A percentile compares a stretch with the other conserved stretches of the same genome.
These are phyloP conservation scores for Cephus runcator DNA, from an alignment of 2,888 invertebrate genomes.

Conservation along the genomic window DNA sequence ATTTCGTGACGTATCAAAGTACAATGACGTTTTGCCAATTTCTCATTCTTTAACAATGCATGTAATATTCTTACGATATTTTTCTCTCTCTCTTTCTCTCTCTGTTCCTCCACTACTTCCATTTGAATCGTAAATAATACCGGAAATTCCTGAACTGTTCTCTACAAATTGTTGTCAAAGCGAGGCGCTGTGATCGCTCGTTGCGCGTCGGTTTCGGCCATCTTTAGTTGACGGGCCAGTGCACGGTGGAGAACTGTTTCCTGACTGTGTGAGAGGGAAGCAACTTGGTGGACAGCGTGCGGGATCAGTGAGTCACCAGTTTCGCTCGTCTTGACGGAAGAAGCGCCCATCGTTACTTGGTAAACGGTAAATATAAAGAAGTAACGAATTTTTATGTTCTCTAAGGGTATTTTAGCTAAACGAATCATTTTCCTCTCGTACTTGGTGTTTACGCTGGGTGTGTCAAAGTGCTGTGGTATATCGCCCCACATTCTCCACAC, in stretches of 20 bases:
- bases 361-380: neutral
- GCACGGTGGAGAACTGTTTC: neutral
- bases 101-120: neutral
- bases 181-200: neutral
- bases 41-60: neutral
- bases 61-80: neutral
- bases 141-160: neutral
- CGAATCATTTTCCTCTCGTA: neutral
- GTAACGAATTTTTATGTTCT: neutral
- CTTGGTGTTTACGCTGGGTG: conserved; percentile 53
- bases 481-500: conserved; percentile 4
- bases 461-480: conserved; percentile 47
- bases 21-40: neutral
- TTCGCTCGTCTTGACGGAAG: neutral
- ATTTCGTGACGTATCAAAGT: neutral
- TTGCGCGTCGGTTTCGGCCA: conserved; percentile 51
- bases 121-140: neutral
- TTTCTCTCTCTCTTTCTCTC: neutral
- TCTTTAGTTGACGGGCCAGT: conserved; percentile 43
- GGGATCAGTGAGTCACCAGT: conserved; percentile 27
- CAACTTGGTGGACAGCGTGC: conserved; percentile 28
- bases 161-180: neutral
- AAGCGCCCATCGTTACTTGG: neutral
- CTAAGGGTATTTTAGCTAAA: neutral
- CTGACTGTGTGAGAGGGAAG: neutral